Percentiles rank a stretch among this genome's conserved stretches.
These are phyloP conservation scores for Oxystoma pomonae DNA, from an alignment of 2,888 invertebrate genomes.

Conservation along the genomic window DNA sequence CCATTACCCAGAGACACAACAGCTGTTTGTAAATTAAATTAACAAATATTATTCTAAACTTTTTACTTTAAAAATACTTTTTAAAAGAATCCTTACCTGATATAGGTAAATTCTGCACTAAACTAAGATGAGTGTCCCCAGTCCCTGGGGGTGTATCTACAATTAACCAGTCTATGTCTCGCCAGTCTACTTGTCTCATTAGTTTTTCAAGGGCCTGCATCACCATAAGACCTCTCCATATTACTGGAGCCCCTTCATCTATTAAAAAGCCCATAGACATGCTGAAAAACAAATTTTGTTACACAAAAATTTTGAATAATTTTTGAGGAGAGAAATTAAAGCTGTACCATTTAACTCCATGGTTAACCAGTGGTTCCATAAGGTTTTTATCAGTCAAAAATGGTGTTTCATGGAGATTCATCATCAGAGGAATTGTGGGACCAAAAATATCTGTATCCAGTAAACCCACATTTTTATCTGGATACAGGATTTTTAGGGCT, in stretches of 20 bases:
- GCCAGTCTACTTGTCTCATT: conserved; percentile 85
- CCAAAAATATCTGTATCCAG: conserved; percentile 95
- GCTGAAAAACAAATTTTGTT: conserved; percentile 46
- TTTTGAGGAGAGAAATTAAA: conserved; percentile 1
- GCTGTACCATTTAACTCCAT: conserved; percentile 85
- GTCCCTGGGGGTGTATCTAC: conserved; percentile 97
- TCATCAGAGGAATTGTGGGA: conserved; percentile 90
- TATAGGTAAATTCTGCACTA: conserved; percentile 84
- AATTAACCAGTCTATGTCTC: conserved; percentile 78
- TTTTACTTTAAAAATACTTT: conserved; percentile 1
- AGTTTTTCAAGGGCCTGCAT: conserved; percentile 91
- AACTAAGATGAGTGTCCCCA: conserved; percentile 89
- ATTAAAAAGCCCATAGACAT: conserved; percentile 95
- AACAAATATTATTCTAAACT: neutral
- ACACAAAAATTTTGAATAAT: neutral
- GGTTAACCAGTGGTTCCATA: conserved; percentile 86
- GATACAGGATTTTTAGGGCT: conserved; percentile 64
- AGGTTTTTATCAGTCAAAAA: conserved; percentile 71
- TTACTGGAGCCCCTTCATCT: conserved; percentile 77
- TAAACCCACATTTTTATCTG: conserved; percentile 71
- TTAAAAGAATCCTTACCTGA: conserved; percentile 64
- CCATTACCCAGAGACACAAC: too few species aligned
- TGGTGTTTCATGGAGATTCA: conserved; percentile 85
- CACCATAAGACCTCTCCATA: conserved; percentile 96
- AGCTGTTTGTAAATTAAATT: too few species aligned